Percentiles rank a stretch among this genome's conserved stretches.
These are phyloP conservation scores for Amblyjoppa proteus DNA, from an alignment of 2,888 invertebrate genomes.

Conservation along the genomic window DNA sequence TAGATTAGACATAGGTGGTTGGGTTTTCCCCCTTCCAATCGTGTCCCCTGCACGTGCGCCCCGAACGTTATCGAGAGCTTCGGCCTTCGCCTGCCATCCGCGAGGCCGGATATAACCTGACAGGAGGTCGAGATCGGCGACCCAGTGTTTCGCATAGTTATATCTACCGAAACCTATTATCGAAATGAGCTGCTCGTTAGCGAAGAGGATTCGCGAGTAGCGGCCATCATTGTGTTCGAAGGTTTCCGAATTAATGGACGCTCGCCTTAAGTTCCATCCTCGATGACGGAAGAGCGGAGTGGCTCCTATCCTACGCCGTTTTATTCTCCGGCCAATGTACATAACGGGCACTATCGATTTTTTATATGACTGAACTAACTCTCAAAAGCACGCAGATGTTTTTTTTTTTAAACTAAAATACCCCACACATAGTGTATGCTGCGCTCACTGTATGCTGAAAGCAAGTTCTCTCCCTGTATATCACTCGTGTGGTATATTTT, in stretches of 20 bases:
- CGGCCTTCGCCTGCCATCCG: constrained; percentile 61
- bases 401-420: too few species aligned
- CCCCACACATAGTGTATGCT: too few species aligned
- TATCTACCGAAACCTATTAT: constrained; percentile 9
- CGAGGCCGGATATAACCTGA: not conserved
- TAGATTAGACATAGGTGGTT: constrained; percentile 26
- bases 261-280: not conserved
- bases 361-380: too few species aligned
- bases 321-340: too few species aligned
- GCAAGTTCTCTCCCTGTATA: too few species aligned
- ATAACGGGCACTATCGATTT: too few species aligned
- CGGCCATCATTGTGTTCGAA: constrained; percentile 18
- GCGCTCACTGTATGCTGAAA: too few species aligned
- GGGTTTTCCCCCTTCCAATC: constrained; percentile 36
- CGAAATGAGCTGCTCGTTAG: constrained; percentile 30
- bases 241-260: constrained; percentile 37
- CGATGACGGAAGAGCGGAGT: not conserved
- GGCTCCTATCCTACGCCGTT: too few species aligned
- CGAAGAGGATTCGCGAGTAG: constrained; percentile 33
- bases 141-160: constrained; percentile 9
- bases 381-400: too few species aligned
- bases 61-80: constrained; percentile 25
- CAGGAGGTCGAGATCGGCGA: constrained; percentile 33
- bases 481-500: too few species aligned
- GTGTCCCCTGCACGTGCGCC: constrained; percentile 45